Base-by-base conservation (phyloP, 2,113 vertebrate species). In the Trogon surrucura region DNA sequence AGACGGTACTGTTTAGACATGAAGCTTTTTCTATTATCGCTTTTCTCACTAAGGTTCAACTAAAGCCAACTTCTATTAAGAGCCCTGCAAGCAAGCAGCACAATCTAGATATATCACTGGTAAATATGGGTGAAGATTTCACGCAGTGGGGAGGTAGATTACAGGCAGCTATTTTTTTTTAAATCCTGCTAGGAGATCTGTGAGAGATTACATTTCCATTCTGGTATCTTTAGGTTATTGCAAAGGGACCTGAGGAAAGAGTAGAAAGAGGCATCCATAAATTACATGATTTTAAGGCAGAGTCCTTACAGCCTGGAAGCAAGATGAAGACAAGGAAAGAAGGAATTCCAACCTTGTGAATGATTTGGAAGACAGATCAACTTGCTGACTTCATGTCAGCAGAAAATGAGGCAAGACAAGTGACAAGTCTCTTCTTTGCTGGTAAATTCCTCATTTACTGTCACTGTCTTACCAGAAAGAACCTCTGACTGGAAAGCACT, bases 111-210 rank as follows among this genome's bases (percentile, higher is more conserved):
- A 47, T 75, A 82, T 82, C 85, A 66, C 50, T 73, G 47, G 23
- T 77, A 93, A 94, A 91, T 73, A 79, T 4, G 62, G 58, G 54
- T 60, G 53, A 96, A 54, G 36, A 88, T 80, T 89, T 91, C 78
- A 73, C 58, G 77, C 13, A 73, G 57, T 21, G 23, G 9, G 27
- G 50, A 80, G 50, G 58, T 66, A 94, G 95, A 89, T 73, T 88
- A 58, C 27, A 89, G 53, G 27, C 45, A 92, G 30, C 53, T 10
- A 16, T 10, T 22, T 84, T 65, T 65, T 85, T 58, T 45, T 12
- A 32, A 88, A 78, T 85, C 36, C 50, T 91, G 29, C 11, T 54
- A 70, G 69, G 25, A 81, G 15, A 91, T 88, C 36, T 58, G 36
- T 72, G 50, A 82, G 62, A 87, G 86, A 95, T 65, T 78, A 74